These are phyloP conservation scores for Silurus asotus DNA, from an alignment of 2,113 vertebrate genomes.

Conservation along the genomic window DNA sequence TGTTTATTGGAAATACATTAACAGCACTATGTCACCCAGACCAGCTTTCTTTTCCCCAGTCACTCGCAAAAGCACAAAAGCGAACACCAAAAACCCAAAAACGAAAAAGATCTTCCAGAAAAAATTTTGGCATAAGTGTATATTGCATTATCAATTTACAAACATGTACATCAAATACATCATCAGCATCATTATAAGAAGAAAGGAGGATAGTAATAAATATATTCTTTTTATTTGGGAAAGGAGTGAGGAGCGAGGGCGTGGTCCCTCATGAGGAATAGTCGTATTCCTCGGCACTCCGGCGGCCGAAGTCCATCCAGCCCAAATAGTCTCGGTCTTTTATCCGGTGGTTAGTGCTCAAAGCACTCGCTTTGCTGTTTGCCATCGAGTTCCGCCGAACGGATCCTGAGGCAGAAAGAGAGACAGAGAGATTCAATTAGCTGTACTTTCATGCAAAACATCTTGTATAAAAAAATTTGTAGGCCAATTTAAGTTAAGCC, in stretches of 20 bases:
- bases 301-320: conserved; percentile 99
- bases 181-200: conserved; percentile 33
- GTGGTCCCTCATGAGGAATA: conserved; percentile 80
- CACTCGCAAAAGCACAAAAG: conserved; percentile 27
- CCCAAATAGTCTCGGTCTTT: conserved; percentile 94
- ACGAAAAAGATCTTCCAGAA: conserved; percentile 66
- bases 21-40: conserved; percentile 19
- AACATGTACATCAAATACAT: conserved; percentile 82
- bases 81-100: conserved; percentile 63
- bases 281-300: conserved; percentile 91
- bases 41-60: conserved; percentile 1
- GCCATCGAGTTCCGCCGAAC: conserved; percentile 78
- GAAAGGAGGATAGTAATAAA: conserved; percentile 67
- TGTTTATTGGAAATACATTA: conserved; percentile 57
- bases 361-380: conserved; percentile 75
- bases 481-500: neutral
- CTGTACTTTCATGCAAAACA: neutral
- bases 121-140: conserved; percentile 81
- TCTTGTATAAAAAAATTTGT: neutral
- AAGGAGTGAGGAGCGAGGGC: conserved; percentile 53
- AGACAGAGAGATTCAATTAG: neutral
- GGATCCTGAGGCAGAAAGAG: conserved; percentile 68
- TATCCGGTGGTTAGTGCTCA: conserved; percentile 85
- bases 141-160: conserved; percentile 80
- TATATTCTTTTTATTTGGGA: conserved; percentile 76